Base-by-base conservation (phyloP, 2,797 vertebrate species). In the Onychomys torridus region DNA sequence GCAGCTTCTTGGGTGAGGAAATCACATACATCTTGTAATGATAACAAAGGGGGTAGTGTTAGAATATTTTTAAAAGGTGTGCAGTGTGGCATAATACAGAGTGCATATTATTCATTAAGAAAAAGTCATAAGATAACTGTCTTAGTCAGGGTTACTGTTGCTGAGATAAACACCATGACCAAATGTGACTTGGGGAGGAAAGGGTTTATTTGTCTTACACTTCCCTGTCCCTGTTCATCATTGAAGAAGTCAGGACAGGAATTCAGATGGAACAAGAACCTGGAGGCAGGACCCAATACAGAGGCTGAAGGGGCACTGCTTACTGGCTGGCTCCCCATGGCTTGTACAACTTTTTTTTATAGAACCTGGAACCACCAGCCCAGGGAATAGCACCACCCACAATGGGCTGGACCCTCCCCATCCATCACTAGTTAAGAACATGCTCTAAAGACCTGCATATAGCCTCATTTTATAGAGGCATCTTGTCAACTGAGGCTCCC, bases 1-100 rank as follows among this genome's bases (percentile, higher is more conserved):
- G 82, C 43, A 95, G 94, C 89, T 90, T 91, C 61, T n/a, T 27
- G 2, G 75, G 75, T 32, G 16, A 95, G 69, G 87, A 84, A 55
- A 84, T 61, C 40, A 63, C 17, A 9, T 57, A 19, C 12, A 63
- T 79, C 23, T 77, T 81, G 19, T n/a, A 81, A 52, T 27, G 78
- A n/a, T n/a, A 69, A 84, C 37, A 43, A 40, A 77, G 27, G 76
- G 0, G 9, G 49, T n/a, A 46, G 11, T 77, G 59, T 89, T 37
- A 12, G 65, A 65, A 46, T 65, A 65, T 67, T 81, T 49, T 52
- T 67, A 57, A 40, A 81, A 81, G 11, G 29, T 17, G 19, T 27
- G 29, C 6, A 6, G 17, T 57, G 21, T 25, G 8, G 55, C 63
- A 2, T 34, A 86, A 49, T 61, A 61, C n/a, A 63, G 13, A 10